Percentiles rank a stretch among this genome's conserved stretches.
Evolutionary conservation across 2,888 invertebrate genomes (phyloP).

Genomic region (Philaethria dido): DNA sequence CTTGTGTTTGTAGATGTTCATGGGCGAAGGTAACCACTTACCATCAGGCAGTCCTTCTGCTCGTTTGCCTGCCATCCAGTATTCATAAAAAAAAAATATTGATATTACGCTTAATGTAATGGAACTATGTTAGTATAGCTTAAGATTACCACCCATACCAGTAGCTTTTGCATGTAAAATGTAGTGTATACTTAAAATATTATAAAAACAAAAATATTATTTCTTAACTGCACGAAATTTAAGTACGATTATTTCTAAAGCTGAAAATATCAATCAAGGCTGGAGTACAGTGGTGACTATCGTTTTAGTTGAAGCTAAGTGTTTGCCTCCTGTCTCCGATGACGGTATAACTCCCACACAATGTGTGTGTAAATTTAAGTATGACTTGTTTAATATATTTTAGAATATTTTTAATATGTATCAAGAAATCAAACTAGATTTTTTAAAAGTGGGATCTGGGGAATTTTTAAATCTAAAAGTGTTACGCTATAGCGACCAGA

Average conservation of each 20-base stretch:
- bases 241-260: conserved; percentile 24
- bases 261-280: conserved; percentile 31
- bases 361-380: conserved; percentile 70
- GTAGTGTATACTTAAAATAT: too few species aligned
- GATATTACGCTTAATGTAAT: too few species aligned
- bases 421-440: background rate
- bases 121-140: too few species aligned
- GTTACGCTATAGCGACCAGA: conserved; percentile 60
- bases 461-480: conserved; percentile 64
- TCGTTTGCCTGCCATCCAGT: too few species aligned
- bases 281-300: conserved; percentile 60
- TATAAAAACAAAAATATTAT: background rate
- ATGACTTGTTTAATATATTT: conserved; percentile 36
- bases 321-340: conserved; percentile 61
- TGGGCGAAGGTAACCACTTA: too few species aligned
- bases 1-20: too few species aligned
- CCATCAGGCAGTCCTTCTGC: too few species aligned
- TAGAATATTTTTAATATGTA: background rate
- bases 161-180: too few species aligned
- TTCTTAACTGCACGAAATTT: background rate
- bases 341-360: conserved; percentile 63
- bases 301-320: conserved; percentile 69
- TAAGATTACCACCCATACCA: too few species aligned
- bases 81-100: too few species aligned
- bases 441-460: conserved; percentile 63